Conservation (phyloP, 2,113 vertebrate genomes). For the Cacatua alba region DNA sequence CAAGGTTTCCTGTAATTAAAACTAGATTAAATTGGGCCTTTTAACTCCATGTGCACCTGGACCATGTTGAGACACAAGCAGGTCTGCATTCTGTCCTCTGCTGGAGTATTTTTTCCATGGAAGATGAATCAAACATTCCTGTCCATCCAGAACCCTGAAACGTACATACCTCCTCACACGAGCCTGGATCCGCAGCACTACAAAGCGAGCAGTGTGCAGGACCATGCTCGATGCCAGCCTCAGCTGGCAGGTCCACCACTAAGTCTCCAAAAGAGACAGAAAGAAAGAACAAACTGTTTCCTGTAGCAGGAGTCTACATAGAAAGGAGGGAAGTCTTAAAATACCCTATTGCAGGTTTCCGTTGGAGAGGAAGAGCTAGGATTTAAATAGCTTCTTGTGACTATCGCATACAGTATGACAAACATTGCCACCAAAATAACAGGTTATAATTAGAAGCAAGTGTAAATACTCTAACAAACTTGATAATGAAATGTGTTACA, state of each 20-base stretch:
- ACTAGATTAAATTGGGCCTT: background rate
- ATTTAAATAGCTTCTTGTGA: background rate
- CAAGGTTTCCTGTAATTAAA: background rate
- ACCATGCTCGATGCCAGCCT: background rate
- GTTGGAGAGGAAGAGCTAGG: background rate
- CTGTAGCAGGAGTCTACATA: background rate
- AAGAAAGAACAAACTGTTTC: background rate
- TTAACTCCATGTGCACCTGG: background rate
- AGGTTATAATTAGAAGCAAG: background rate
- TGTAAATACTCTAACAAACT: background rate
- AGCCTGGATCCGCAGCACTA: too few relatives aligned
- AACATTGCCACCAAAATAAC: background rate
- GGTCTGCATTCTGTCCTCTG: background rate
- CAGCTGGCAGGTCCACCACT: background rate
- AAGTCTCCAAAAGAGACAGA: background rate
- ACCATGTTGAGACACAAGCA: background rate
- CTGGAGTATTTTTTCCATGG: background rate
- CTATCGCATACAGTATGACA: background rate
- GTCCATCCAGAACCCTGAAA: too few relatives aligned
- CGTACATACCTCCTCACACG: rapidly evolving
- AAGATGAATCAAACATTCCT: too few relatives aligned
- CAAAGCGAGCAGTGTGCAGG: rapidly evolving
- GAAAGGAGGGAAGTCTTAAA: background rate
- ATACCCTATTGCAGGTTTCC: background rate
- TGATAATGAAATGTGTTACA: background rate